phyloP scores from a whole-genome alignment of 2,797 vertebrate species.

The Carduelis carduelis region DNA sequence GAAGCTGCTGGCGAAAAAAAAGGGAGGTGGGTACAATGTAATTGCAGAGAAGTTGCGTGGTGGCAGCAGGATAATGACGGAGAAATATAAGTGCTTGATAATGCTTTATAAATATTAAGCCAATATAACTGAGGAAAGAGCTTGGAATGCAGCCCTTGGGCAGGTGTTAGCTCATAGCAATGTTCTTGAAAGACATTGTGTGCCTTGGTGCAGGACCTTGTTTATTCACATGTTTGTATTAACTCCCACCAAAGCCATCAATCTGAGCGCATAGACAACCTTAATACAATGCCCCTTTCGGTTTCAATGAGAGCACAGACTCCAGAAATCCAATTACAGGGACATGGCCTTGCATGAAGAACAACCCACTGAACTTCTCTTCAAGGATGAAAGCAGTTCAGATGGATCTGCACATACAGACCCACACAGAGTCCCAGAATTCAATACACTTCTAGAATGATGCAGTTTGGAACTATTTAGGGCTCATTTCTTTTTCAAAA shows the following conservation, averaged over 20 bases:
- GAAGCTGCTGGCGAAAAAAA: background rate
- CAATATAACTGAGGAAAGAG: background rate
- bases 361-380: background rate
- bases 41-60: background rate
- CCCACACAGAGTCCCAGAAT: background rate
- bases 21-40: background rate
- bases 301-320: background rate
- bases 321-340: fast-evolving
- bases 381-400: background rate
- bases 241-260: background rate
- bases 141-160: background rate
- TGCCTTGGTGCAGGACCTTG: background rate
- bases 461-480: background rate
- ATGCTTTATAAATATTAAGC: background rate
- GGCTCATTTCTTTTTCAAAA: background rate
- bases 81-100: background rate
- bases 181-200: background rate
- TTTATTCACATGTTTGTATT: background rate
- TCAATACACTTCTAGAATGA: fast-evolving
- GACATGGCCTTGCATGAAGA: background rate
- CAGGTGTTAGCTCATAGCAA: background rate
- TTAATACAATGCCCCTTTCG: background rate
- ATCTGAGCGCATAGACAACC: background rate
- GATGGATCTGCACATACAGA: background rate
- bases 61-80: background rate